Conservation (phyloP, 2,113 vertebrate species). For the Mesembrinibis cayennensis region DNA sequence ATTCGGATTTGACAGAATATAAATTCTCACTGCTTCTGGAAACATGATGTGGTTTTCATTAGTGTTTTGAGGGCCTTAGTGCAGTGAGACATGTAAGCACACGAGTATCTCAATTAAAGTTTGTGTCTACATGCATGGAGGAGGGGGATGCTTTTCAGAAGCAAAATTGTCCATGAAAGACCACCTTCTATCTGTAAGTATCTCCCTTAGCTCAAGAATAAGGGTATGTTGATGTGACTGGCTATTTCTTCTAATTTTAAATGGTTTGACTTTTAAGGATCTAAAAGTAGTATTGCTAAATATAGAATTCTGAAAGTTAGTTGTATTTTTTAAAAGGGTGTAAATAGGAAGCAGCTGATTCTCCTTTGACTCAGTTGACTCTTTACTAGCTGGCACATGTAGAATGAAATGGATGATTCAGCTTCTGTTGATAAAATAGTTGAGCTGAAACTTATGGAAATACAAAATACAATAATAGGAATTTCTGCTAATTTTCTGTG, state of each 20-base stretch:
- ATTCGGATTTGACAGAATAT: background rate
- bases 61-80: background rate
- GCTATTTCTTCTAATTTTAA: background rate
- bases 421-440: constrained; percentile 30
- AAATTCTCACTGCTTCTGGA: background rate
- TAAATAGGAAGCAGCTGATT: constrained; percentile 23
- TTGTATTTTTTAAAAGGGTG: background rate
- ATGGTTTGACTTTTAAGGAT: background rate
- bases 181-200: background rate
- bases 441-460: constrained; percentile 5
- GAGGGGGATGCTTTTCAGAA: background rate
- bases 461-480: background rate
- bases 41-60: background rate
- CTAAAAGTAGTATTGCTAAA: background rate
- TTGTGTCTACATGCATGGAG: background rate
- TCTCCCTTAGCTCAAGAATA: background rate
- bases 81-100: background rate
- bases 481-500: background rate
- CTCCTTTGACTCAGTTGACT: constrained; percentile 41
- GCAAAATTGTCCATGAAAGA: background rate
- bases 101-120: background rate
- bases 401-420: constrained; percentile 20
- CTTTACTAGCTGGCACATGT: background rate
- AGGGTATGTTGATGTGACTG: background rate
- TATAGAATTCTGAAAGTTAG: background rate